These are phyloP conservation scores for Aspidoscelis tigris DNA, from an alignment of 2,113 vertebrate species.

Conservation along the genomic window DNA sequence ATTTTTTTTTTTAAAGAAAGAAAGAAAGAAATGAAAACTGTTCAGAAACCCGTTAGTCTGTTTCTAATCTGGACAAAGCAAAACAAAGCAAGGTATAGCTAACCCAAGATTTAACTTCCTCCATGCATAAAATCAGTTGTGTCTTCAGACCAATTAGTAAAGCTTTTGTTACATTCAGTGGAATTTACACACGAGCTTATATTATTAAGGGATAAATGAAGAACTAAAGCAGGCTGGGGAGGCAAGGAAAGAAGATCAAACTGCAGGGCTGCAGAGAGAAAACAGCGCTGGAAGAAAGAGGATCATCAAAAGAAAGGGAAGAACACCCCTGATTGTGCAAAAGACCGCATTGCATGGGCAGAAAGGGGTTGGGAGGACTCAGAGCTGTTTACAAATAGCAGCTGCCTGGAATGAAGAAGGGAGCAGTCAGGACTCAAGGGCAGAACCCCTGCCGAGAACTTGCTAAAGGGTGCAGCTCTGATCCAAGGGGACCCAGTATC, in stretches of 20 bases:
- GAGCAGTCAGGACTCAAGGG: no score
- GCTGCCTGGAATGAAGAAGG: neutral
- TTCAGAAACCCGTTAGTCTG: neutral
- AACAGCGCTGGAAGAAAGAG: neutral
- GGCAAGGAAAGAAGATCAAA: neutral
- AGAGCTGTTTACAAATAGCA: neutral
- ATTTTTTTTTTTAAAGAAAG: neutral
- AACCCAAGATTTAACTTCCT: neutral
- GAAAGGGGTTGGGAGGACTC: neutral
- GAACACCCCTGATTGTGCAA: neutral
- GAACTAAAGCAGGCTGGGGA: neutral
- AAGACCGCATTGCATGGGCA: neutral
- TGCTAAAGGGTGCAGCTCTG: no score
- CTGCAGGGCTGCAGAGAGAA: neutral
- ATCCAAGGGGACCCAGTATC: no score
- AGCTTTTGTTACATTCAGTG: neutral
- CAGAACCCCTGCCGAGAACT: no score
- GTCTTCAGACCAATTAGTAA: neutral
- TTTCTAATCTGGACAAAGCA: neutral
- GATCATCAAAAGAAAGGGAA: neutral
- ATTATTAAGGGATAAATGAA: neutral
- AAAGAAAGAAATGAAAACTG: neutral
- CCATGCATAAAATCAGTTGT: neutral
- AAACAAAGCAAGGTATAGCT: neutral
- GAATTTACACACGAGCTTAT: neutral